Evolutionary conservation across 1,140 invertebrate genomes (phyloP).

Genomic region (Sycobia sp.): DNA sequence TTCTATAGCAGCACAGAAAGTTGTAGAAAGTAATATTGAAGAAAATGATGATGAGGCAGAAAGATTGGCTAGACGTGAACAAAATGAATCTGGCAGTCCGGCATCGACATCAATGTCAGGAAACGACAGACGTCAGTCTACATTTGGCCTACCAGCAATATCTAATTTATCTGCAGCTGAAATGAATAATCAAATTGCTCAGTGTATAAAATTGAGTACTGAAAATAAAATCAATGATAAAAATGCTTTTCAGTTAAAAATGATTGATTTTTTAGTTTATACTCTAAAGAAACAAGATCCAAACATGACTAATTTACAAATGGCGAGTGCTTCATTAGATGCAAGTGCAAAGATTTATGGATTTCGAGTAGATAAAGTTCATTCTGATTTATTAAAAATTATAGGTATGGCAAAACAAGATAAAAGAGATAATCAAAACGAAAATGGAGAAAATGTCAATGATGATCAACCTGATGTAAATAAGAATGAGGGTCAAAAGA

Average conservation of each 20-base stretch:
- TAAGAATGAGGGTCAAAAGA: constrained; percentile 46
- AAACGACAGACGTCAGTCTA: constrained; percentile 43
- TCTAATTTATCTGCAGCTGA: constrained; percentile 45
- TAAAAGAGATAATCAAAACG: constrained; percentile 58
- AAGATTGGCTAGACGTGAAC: constrained; percentile 44
- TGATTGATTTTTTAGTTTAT: constrained; percentile 77
- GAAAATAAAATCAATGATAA: too few relatives aligned
- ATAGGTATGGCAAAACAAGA: constrained; percentile 66
- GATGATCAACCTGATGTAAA: constrained; percentile 16
- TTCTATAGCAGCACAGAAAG: constrained; percentile 35
- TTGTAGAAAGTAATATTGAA: constrained; percentile 16
- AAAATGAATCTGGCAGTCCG: background rate
- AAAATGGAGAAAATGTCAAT: constrained; percentile 47
- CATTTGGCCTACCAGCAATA: constrained; percentile 40
- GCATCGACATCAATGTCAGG: constrained; percentile 4
- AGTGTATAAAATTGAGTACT: constrained; percentile 68
- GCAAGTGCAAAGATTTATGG: constrained; percentile 84
- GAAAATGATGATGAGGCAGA: constrained; percentile 57
- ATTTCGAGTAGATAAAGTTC: constrained; percentile 77
- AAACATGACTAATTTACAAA: constrained; percentile 71
- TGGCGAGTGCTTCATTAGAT: constrained; percentile 80
- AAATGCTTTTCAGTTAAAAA: too few relatives aligned
- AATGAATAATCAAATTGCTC: too few relatives aligned
- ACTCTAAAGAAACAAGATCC: constrained; percentile 71
- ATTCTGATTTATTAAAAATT: constrained; percentile 78